Evolutionary conservation across 2,888 invertebrate genomes (phyloP), one percentile per base, ranked within the genome.

Genomic region (Hirtodrosophila confusa): DNA sequence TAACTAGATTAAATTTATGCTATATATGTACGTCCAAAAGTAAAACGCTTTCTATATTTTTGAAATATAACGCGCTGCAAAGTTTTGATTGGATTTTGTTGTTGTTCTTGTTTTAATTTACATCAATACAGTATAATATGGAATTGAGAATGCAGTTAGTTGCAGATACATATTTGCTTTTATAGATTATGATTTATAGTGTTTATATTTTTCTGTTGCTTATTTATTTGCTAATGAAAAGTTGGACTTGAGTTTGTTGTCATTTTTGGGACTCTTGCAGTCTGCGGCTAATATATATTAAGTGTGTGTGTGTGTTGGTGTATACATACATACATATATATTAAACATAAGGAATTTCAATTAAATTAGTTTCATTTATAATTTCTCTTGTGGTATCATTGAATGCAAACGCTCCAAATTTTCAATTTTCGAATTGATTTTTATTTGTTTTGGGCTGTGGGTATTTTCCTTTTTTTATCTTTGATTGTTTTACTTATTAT

Each of bases 401-500:
- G 49, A 76, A 76, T 67, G 57, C 61, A 61, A 68, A 71, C 63
- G 53, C 63, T 65, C 48, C 66, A 70, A 69, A 43, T 55, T 55
- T 61, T 54, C 35, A 44, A 67, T 56, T 51, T 54, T 56, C 17
- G 0, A 31, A 31, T 10, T 17, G 33, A 24, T 27, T 8, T 33
- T 40, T 23, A 12, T 48, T 56, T 37, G 10, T n/a, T 33, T 48
- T 55, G 40, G 63, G 48, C 45, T 69, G 56, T 61, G 55, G 47
- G 58, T 47, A 33, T 10, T 54, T 41, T 54, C 51, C 31, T 29
- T 55, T 45, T 45, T 54, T 37, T 44, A 10, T 58, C 69, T 71
- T 65, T 50, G 62, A 77, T 88, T 66, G 78, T 78, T 80, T 86
- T 78, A 67, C 86, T 89, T 89, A 90, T 89, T 89, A 89, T 89